A percentile compares a stretch with the other conserved stretches of the same genome.
Evolutionary conservation across 2,888 invertebrate genomes (phyloP).

Genomic region (Drosophila kokeensis): DNA sequence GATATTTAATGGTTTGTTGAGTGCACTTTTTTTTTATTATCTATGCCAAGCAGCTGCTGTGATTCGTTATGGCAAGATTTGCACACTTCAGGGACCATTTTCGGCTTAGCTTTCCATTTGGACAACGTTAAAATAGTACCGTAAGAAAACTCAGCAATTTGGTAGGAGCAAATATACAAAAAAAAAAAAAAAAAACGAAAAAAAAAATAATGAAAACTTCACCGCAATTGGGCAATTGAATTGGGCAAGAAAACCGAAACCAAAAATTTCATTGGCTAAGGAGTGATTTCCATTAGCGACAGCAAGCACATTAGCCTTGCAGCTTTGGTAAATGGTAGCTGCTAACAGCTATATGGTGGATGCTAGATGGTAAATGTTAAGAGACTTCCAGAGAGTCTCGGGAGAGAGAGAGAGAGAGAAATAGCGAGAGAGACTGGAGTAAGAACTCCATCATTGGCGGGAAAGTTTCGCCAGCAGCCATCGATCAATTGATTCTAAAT

Average conservation of each 20-base stretch:
- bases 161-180: conserved; percentile 6
- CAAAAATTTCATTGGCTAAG: conserved; percentile 28
- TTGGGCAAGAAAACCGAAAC: conserved; percentile 20
- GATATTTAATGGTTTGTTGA: conserved; percentile 38
- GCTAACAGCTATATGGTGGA: conserved; percentile 1
- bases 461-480: conserved; percentile 57
- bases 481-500: conserved; percentile 65
- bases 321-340: conserved; percentile 15
- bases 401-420: neutral
- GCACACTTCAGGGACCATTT: conserved; percentile 41
- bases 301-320: conserved; percentile 38
- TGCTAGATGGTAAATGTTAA: conserved; percentile 3
- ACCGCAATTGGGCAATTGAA: conserved; percentile 48
- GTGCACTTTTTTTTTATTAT: conserved; percentile 22
- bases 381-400: conserved; percentile 4
- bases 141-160: conserved; percentile 21
- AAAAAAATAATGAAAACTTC: conserved; percentile 3
- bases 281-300: conserved; percentile 35
- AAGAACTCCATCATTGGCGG: conserved; percentile 50
- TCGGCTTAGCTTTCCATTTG: conserved; percentile 34
- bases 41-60: conserved; percentile 21
- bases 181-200: neutral
- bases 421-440: neutral
- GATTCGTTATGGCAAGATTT: conserved; percentile 31
- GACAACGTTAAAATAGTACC: conserved; percentile 17